These are phyloP conservation scores for Oxyruncus cristatus DNA, from an alignment of 2,113 vertebrate species.

Conservation along the genomic window DNA sequence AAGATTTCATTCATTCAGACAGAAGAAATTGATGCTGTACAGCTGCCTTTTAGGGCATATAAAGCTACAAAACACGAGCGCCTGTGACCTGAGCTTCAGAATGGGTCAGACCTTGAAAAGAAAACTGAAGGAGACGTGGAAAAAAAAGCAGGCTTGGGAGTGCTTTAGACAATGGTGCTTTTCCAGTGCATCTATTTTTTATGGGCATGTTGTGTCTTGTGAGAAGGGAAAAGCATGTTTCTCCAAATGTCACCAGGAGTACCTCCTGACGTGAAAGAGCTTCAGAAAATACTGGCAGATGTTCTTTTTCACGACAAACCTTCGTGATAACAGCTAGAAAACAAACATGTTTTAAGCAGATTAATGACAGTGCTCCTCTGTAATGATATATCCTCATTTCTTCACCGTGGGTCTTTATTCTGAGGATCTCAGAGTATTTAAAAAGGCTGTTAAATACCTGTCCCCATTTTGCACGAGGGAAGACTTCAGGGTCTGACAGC, in stretches of 20 bases:
- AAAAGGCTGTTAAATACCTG: background rate
- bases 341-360: background rate
- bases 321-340: background rate
- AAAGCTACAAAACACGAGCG: background rate
- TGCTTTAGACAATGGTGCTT: background rate
- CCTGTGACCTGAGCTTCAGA: background rate
- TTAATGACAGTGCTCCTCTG: background rate
- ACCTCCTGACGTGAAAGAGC: background rate
- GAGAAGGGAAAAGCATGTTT: background rate
- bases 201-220: background rate
- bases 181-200: background rate
- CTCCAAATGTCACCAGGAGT: background rate
- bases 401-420: background rate
- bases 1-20: background rate
- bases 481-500: background rate
- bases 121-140: background rate
- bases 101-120: background rate
- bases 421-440: background rate
- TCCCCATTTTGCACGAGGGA: background rate
- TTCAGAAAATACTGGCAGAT: constrained; percentile 34
- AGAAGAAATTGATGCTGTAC: background rate
- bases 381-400: background rate
- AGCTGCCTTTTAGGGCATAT: background rate
- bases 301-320: background rate
- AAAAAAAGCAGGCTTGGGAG: background rate